Evolutionary conservation across 2,888 invertebrate species (phyloP).

Genomic region (Philonicus albiceps): DNA sequence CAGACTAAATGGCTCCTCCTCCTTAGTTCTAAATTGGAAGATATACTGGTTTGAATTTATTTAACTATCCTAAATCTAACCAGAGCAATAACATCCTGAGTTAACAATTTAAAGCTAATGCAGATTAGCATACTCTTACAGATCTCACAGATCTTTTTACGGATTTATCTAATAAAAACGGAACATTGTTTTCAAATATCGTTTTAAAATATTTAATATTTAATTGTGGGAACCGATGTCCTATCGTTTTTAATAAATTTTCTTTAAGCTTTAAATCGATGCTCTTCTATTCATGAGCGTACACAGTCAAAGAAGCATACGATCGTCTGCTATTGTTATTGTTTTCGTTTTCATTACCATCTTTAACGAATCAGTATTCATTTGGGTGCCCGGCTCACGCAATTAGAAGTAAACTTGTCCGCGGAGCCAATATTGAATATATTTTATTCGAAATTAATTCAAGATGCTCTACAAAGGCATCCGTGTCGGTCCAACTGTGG

Average conservation of each 20-base stretch:
- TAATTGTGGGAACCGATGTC: neutral
- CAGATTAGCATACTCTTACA: neutral
- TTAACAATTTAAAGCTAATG: no score
- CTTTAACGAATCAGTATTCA: constrained; percentile 35
- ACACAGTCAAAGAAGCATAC: neutral
- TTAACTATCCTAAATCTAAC: no score
- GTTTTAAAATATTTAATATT: neutral
- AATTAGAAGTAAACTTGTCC: constrained; percentile 15
- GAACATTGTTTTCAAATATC: neutral
- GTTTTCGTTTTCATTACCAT: constrained; percentile 22
- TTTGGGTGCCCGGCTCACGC: neutral
- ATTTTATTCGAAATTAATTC: constrained; percentile 43
- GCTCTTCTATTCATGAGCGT: neutral
- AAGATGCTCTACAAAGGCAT: constrained; percentile 1
- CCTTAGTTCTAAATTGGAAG: no score
- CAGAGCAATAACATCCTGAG: no score
- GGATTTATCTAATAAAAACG: neutral
- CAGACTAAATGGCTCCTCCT: no score
- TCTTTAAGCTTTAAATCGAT: neutral
- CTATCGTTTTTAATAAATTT: neutral
- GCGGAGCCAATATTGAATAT: constrained; percentile 30
- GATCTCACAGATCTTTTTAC: neutral
- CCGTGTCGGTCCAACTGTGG: neutral
- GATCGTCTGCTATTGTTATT: neutral
- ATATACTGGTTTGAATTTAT: no score